phyloP scores from a whole-genome alignment of 2,888 invertebrate species.

The Nomada goodeniana region DNA sequence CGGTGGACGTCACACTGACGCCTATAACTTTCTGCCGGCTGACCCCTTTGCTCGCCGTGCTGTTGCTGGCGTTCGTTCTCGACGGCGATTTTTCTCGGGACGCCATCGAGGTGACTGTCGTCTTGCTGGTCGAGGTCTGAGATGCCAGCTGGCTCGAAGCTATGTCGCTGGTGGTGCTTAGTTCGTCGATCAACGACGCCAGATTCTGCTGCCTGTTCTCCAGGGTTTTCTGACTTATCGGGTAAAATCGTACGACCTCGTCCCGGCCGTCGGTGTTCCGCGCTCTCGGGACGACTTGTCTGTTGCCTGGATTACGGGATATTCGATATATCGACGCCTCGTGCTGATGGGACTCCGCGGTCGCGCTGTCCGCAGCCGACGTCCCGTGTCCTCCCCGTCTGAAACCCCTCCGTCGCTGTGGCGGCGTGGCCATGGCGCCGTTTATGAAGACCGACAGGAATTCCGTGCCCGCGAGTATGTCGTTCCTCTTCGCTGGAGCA shows the following conservation, averaged over 20 bases:
- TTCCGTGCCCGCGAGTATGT: slow-evolving; percentile 84
- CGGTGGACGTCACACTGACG: slow-evolving; percentile 87
- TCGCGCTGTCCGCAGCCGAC: slow-evolving; percentile 75
- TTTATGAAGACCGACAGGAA: slow-evolving; percentile 85
- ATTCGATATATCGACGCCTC: slow-evolving; percentile 83
- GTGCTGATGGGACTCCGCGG: slow-evolving; percentile 80
- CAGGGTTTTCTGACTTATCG: slow-evolving; percentile 78
- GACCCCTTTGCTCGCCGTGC: slow-evolving; percentile 35
- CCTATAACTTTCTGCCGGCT: slow-evolving; percentile 82
- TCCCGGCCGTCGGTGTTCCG: slow-evolving; percentile 66
- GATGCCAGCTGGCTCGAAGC: slow-evolving; percentile 67
- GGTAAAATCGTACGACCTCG: slow-evolving; percentile 77
- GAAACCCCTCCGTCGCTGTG: slow-evolving; percentile 73
- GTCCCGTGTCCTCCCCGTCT: slow-evolving; percentile 69
- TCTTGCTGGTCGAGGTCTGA: slow-evolving; percentile 39
- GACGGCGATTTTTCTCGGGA: slow-evolving; percentile 28
- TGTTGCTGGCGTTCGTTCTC: slow-evolving; percentile 60
- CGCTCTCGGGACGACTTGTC: slow-evolving; percentile 59
- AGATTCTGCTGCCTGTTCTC: slow-evolving; percentile 76
- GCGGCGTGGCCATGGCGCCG: slow-evolving; percentile 82
- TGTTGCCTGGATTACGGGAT: slow-evolving; percentile 79
- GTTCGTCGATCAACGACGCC: slow-evolving; percentile 76
- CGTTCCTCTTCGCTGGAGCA: slow-evolving; percentile 80
- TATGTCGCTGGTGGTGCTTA: slow-evolving; percentile 72
- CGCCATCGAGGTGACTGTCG: slow-evolving; percentile 37